phyloP scores from a whole-genome alignment of 2,113 vertebrate genomes.

The Pollachius pollachius region DNA sequence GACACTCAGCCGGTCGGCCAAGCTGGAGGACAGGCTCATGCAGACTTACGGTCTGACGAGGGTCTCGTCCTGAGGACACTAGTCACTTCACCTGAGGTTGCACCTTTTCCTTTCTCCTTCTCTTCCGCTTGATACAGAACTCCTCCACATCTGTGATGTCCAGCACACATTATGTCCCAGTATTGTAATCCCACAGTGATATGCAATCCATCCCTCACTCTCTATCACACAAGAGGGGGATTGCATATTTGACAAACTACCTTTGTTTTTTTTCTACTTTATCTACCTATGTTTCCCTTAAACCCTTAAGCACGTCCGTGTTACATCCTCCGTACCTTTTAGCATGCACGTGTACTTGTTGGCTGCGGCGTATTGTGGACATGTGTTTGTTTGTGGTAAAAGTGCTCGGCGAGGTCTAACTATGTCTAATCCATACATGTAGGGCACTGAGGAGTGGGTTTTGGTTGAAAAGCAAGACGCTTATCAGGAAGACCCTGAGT shows the following conservation, averaged over 20 bases:
- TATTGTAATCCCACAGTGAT: too few relatives aligned
- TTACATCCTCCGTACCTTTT: not conserved
- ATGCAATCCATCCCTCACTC: too few relatives aligned
- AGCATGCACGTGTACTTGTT: not conserved
- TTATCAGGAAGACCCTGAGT: conserved; percentile 82
- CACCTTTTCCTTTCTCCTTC: conserved; percentile 53
- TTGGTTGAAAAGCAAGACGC: conserved; percentile 92
- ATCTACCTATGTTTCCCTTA: too few relatives aligned
- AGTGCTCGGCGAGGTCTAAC: conserved; percentile 79
- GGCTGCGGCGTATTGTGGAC: conserved; percentile 24
- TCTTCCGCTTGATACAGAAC: not conserved
- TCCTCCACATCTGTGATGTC: not conserved
- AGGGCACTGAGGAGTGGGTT: conserved; percentile 99
- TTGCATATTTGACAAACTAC: too few relatives aligned
- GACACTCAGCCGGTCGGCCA: conserved; percentile 73
- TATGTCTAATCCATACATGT: conserved; percentile 93
- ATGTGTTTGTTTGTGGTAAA: conserved; percentile 36
- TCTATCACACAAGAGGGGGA: too few relatives aligned
- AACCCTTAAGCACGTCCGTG: not conserved
- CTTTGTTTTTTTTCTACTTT: too few relatives aligned
- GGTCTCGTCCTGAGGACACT: conserved; percentile 95
- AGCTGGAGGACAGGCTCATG: conserved; percentile 78
- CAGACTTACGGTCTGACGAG: conserved; percentile 86
- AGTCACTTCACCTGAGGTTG: conserved; percentile 93
- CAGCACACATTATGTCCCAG: too few relatives aligned